A percentile compares a stretch with the other conserved stretches of the same genome.
These are phyloP conservation scores for Zosterops borbonicus DNA, from an alignment of 2,113 vertebrate species.

Conservation along the genomic window DNA sequence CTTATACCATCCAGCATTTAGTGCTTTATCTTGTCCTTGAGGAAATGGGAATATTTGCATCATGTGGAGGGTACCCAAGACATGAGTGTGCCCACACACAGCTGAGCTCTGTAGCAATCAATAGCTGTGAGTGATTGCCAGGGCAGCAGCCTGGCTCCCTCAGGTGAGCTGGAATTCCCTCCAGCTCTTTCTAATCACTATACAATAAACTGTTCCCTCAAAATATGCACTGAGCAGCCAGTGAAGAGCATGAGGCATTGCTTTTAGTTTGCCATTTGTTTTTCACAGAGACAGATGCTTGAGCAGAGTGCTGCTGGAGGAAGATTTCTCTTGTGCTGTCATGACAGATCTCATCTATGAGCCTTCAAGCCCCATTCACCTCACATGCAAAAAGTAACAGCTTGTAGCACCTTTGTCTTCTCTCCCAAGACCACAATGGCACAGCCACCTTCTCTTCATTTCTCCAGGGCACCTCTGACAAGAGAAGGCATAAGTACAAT, in stretches of 20 bases:
- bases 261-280: not conserved
- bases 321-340: not conserved
- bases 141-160: not conserved
- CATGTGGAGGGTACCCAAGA: not conserved
- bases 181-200: not conserved
- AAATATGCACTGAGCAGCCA: not conserved
- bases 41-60: not conserved
- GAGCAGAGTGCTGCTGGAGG: not conserved
- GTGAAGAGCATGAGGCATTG: not conserved
- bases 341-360: not conserved
- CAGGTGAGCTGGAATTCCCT: not conserved
- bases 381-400: not conserved
- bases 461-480: not conserved
- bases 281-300: not conserved
- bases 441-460: not conserved
- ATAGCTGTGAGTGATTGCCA: not conserved
- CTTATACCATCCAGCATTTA: not conserved
- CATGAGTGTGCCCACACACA: not conserved
- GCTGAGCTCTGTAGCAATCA: fast-evolving
- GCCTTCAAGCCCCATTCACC: not conserved
- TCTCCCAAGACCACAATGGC: not conserved
- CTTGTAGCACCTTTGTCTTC: not conserved
- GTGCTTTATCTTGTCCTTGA: not conserved
- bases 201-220: not conserved
- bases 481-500: not conserved